Conservation (phyloP, 2,797 vertebrate species). For the Anniella stebbinsi region DNA sequence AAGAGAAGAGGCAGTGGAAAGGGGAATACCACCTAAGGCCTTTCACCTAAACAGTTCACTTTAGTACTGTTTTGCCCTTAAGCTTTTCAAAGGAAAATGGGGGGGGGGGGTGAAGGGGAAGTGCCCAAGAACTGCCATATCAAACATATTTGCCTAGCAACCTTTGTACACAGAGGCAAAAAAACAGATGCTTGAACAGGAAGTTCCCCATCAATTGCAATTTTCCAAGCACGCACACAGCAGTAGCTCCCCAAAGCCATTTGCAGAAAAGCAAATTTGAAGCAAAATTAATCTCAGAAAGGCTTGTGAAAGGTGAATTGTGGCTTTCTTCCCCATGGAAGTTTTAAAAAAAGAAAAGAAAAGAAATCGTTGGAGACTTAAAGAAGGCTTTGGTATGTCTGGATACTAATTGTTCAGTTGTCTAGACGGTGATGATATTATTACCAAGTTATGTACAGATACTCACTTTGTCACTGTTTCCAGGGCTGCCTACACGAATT, state of each 20-base stretch:
- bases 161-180: conserved; percentile 37
- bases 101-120: conserved; percentile 39
- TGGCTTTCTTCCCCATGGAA: conserved; percentile 69
- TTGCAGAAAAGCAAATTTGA: conserved; percentile 60
- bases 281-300: conserved; percentile 42
- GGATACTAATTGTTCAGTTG: conserved; percentile 83
- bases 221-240: conserved; percentile 41
- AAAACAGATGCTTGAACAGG: conserved; percentile 60
- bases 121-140: conserved; percentile 11
- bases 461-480: conserved; percentile 81
- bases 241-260: conserved; percentile 35
- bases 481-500: conserved; percentile 80
- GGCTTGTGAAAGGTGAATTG: conserved; percentile 54
- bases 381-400: conserved; percentile 81
- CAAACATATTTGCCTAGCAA: conserved; percentile 52
- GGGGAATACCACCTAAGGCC: not conserved
- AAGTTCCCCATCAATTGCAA: conserved; percentile 43
- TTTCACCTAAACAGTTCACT: not conserved
- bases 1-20: not conserved
- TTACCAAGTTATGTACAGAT: conserved; percentile 83
- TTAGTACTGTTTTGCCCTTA: not conserved
- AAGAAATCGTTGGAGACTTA: conserved; percentile 71
- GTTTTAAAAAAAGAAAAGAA: conserved; percentile 48
- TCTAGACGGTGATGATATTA: conserved; percentile 87
- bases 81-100: conserved; percentile 7